These are phyloP conservation scores for Odontothrips loti DNA, from an alignment of 2,888 invertebrate genomes.

Conservation along the genomic window DNA sequence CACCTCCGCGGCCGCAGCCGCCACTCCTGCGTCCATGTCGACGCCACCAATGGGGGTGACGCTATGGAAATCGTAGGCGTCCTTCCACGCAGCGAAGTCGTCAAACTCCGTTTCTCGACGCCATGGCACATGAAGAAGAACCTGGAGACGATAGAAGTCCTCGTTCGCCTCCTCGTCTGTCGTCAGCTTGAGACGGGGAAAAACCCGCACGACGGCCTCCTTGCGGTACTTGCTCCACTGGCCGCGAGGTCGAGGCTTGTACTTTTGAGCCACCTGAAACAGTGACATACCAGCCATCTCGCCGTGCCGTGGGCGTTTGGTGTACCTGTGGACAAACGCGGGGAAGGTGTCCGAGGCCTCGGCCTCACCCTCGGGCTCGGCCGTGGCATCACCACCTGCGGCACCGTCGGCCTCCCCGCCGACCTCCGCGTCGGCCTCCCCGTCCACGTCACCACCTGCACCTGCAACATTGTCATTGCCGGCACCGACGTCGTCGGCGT, in stretches of 20 bases:
- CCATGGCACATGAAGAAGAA: background rate
- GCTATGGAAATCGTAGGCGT: background rate
- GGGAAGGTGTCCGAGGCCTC: background rate
- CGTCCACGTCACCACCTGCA: too few species aligned
- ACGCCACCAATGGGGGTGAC: background rate
- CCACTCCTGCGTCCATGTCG: background rate
- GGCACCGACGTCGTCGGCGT: background rate
- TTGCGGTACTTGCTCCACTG: too few species aligned
- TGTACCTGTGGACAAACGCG: background rate
- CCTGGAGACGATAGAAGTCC: background rate
- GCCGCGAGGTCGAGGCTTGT: too few species aligned
- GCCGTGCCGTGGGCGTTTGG: background rate
- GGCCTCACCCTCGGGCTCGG: background rate
- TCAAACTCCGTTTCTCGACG: background rate
- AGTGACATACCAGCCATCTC: background rate
- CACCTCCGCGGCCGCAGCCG: background rate
- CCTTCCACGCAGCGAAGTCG: too few species aligned
- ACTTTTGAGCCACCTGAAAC: too few species aligned
- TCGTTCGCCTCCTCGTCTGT: too few species aligned
- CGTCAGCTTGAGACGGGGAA: too few species aligned
- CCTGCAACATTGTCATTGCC: background rate
- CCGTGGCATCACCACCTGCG: too few species aligned
- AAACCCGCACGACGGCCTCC: too few species aligned
- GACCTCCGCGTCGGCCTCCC: too few species aligned
- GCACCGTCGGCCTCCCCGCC: too few species aligned